Percentiles rank a stretch among this genome's conserved stretches.
These are phyloP conservation scores for Yponomeuta evonymella DNA, from an alignment of 2,888 invertebrate species.

Conservation along the genomic window DNA sequence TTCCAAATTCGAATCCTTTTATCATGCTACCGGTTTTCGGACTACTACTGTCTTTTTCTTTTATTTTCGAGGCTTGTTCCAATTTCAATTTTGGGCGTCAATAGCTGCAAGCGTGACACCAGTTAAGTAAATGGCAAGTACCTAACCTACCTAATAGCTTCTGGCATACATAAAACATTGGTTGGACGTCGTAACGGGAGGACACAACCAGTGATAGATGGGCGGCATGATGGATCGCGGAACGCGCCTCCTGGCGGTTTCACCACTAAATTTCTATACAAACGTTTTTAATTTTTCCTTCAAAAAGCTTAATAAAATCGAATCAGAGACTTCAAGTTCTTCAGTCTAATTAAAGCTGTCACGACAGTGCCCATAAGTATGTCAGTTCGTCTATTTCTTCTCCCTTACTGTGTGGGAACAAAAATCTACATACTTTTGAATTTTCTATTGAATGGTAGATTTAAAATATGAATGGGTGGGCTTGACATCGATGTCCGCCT, in stretches of 20 bases:
- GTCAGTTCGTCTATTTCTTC: no score
- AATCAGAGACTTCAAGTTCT: not conserved
- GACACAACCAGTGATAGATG: slow-evolving; percentile 44
- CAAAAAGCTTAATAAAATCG: not conserved
- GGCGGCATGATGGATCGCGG: slow-evolving; percentile 55
- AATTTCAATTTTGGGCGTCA: not conserved
- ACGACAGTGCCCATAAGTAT: no score
- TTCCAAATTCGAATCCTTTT: not conserved
- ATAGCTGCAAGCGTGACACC: not conserved
- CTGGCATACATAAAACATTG: slow-evolving; percentile 21
- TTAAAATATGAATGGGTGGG: no score
- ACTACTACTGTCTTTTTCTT: not conserved
- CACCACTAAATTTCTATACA: not conserved
- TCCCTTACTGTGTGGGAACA: no score
- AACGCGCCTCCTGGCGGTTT: slow-evolving; percentile 27
- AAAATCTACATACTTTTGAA: no score
- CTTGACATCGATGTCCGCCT: no score
- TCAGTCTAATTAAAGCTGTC: no score
- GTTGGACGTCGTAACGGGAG: slow-evolving; percentile 23
- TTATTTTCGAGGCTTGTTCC: not conserved
- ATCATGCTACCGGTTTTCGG: not conserved
- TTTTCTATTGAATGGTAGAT: no score
- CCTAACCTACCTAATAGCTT: not conserved
- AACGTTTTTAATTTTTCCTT: no score
- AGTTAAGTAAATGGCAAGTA: not conserved